Evolutionary conservation across 1,140 invertebrate species (phyloP).

Genomic region (Geopemphigus sp.): DNA sequence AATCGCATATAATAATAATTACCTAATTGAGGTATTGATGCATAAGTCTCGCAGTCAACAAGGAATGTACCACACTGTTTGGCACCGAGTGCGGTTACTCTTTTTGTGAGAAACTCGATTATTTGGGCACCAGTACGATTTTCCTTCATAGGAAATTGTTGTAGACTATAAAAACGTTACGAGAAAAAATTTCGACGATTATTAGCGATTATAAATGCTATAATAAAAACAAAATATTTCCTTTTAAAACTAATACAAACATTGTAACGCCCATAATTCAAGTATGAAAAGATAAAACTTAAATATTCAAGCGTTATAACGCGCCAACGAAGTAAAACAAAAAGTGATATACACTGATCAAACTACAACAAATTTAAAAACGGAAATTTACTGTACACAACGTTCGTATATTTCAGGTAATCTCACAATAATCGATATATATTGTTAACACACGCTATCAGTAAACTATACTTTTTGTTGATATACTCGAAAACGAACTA

Average conservation of each 20-base stretch:
- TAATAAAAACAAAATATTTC: no score
- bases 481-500: no score
- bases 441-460: no score
- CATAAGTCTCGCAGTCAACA: slow-evolving; percentile 93
- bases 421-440: no score
- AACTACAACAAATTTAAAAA: no score
- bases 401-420: no score
- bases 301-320: neutral
- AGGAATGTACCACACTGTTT: slow-evolving; percentile 83
- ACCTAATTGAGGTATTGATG: slow-evolving; percentile 64
- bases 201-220: neutral
- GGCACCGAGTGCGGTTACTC: slow-evolving; percentile 80
- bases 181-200: neutral
- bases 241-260: slow-evolving; percentile 11
- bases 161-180: slow-evolving; percentile 58
- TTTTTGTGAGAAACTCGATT: slow-evolving; percentile 81
- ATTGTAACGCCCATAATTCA: slow-evolving; percentile 34
- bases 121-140: slow-evolving; percentile 81
- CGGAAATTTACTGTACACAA: no score
- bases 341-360: neutral
- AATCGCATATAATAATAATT: neutral
- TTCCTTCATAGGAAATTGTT: slow-evolving; percentile 81
- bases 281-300: neutral
- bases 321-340: neutral
- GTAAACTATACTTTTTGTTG: no score